Percentiles rank a stretch among this genome's conserved stretches.
These are phyloP conservation scores for Heliconius eleuchia DNA, from an alignment of 1,140 invertebrate species.

Conservation along the genomic window DNA sequence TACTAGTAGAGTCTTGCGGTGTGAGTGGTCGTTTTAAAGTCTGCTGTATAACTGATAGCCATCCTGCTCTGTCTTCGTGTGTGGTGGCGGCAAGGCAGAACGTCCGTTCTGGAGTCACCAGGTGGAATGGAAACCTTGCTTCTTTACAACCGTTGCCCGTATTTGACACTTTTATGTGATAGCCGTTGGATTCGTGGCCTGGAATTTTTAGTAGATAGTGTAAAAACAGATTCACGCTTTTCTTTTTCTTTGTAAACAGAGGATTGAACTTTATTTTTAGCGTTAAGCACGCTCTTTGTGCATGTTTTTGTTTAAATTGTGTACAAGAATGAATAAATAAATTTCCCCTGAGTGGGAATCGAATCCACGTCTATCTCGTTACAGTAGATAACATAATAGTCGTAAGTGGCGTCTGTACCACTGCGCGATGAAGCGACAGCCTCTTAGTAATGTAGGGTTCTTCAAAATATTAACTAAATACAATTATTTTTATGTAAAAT, in stretches of 20 bases:
- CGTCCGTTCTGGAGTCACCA: conserved; percentile 91
- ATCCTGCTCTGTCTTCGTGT: conserved; percentile 89
- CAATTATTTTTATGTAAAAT: neutral
- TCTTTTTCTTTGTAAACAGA: too few species aligned
- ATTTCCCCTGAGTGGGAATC: too few species aligned
- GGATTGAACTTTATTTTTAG: too few species aligned
- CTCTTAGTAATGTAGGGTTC: neutral
- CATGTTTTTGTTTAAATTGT: too few species aligned
- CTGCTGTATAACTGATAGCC: conserved; percentile 89
- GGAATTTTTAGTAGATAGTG: conserved; percentile 30
- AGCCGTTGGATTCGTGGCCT: conserved; percentile 89
- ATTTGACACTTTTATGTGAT: conserved; percentile 81
- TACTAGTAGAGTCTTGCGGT: conserved; percentile 90
- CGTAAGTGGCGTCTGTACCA: too few species aligned
- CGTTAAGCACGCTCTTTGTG: too few species aligned
- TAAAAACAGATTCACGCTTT: neutral
- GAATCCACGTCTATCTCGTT: too few species aligned
- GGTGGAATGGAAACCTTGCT: conserved; percentile 90
- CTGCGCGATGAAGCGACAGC: too few species aligned
- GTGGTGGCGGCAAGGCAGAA: conserved; percentile 92
- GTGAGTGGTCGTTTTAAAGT: conserved; percentile 90
- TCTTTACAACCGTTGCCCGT: conserved; percentile 85
- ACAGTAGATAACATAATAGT: too few species aligned
- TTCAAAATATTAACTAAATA: neutral
- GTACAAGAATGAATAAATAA: too few species aligned